phyloP scores from a whole-genome alignment of 2,888 invertebrate species.

The Dynastes tityus region DNA sequence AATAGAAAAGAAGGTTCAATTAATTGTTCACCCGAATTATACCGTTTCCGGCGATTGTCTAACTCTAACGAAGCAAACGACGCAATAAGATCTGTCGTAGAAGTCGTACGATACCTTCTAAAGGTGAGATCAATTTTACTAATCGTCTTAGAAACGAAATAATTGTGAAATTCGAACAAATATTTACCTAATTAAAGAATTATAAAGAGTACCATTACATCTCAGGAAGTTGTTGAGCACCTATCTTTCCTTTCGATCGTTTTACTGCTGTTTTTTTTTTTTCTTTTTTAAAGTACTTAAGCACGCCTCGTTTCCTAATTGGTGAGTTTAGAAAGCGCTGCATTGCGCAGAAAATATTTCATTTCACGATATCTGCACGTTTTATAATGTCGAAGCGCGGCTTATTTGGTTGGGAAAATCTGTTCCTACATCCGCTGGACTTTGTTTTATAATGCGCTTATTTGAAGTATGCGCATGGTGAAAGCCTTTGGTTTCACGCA shows the following conservation, averaged over 20 bases:
- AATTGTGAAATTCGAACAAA: too few relatives aligned
- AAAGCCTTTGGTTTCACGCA: slow-evolving; percentile 27
- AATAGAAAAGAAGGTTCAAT: neutral
- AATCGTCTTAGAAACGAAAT: too few relatives aligned
- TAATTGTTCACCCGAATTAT: slow-evolving; percentile 40
- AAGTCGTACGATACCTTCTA: too few relatives aligned
- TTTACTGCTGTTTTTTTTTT: neutral
- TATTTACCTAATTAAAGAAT: too few relatives aligned
- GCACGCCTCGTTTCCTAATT: neutral
- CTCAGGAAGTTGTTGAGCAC: too few relatives aligned
- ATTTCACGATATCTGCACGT: slow-evolving; percentile 9
- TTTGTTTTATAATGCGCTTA: slow-evolving; percentile 13
- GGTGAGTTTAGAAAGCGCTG: slow-evolving; percentile 30
- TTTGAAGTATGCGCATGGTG: slow-evolving; percentile 18
- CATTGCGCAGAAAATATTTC: slow-evolving; percentile 3
- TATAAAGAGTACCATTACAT: too few relatives aligned
- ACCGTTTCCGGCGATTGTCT: slow-evolving; percentile 46
- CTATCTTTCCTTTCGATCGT: too few relatives aligned
- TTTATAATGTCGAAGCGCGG: neutral
- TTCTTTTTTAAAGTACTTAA: neutral
- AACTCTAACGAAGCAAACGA: slow-evolving; percentile 15
- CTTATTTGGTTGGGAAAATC: slow-evolving; percentile 39
- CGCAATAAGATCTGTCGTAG: too few relatives aligned
- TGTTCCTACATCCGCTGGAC: slow-evolving; percentile 25
- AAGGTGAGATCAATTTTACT: too few relatives aligned